phyloP scores from a whole-genome alignment of 2,113 vertebrate species.

The Mionectes macconnelli region DNA sequence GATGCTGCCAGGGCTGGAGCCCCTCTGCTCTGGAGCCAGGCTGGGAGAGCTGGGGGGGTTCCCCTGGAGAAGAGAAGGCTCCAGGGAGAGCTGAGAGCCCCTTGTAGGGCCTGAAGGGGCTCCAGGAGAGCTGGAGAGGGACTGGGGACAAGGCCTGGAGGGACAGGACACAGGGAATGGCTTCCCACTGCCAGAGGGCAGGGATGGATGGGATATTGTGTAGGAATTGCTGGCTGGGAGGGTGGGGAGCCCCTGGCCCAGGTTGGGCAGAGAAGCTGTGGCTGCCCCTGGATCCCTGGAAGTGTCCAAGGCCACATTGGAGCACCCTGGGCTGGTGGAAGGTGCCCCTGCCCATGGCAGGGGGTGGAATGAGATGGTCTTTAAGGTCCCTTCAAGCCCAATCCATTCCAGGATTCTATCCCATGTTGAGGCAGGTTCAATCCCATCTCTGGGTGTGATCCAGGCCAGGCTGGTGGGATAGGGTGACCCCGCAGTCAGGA shows the following conservation, averaged over 20 bases:
- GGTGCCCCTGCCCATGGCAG: not conserved
- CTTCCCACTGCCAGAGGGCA: not conserved
- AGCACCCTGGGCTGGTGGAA: accelerated
- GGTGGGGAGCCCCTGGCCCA: not conserved
- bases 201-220: not conserved
- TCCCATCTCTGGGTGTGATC: not conserved
- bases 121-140: not conserved
- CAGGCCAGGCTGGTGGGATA: not conserved
- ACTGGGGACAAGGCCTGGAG: not conserved
- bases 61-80: not conserved
- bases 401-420: accelerated
- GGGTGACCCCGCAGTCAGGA: accelerated
- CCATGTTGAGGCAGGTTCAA: accelerated
- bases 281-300: not conserved
- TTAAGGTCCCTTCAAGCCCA: accelerated
- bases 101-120: not conserved
- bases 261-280: not conserved
- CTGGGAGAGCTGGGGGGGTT: not conserved
- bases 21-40: not conserved
- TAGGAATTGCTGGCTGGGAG: not conserved
- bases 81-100: not conserved
- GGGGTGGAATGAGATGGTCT: accelerated
- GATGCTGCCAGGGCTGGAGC: not conserved
- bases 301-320: not conserved
- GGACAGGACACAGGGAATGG: not conserved